Evolutionary conservation across 1,140 invertebrate species (phyloP).

Genomic region (Armadillidium nasatum): DNA sequence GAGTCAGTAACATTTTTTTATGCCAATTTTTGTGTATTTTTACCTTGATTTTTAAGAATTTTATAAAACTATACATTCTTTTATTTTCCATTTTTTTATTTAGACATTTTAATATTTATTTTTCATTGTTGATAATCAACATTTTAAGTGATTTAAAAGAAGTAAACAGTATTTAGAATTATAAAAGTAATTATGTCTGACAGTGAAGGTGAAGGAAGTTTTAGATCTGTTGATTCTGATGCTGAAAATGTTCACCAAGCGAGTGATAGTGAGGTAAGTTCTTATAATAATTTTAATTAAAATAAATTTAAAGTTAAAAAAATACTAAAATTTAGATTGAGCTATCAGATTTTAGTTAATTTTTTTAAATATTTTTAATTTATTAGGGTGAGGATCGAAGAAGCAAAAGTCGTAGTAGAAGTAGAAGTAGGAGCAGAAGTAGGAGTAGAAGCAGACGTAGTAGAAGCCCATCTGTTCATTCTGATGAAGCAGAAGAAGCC

Average conservation of each 20-base stretch:
- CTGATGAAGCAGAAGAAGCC: slow-evolving; percentile 44
- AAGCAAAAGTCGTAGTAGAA: slow-evolving; percentile 28
- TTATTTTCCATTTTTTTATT: too few relatives aligned
- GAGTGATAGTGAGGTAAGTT: slow-evolving; percentile 27
- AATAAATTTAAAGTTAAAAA: slow-evolving; percentile 12
- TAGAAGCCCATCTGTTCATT: slow-evolving; percentile 28
- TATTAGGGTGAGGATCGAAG: slow-evolving; percentile 28
- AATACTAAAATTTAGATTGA: background rate
- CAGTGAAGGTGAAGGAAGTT: slow-evolving; percentile 21
- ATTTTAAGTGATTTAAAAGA: too few relatives aligned
- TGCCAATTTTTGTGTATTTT: too few relatives aligned
- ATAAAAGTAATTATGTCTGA: slow-evolving; percentile 20
- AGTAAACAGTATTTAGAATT: too few relatives aligned
- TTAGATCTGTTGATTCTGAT: background rate
- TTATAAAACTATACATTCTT: too few relatives aligned
- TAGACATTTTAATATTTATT: too few relatives aligned
- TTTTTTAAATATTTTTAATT: background rate
- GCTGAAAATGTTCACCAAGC: slow-evolving; percentile 22
- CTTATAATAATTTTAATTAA: slow-evolving; percentile 10
- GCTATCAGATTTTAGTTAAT: slow-evolving; percentile 18
- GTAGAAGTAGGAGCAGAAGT: slow-evolving; percentile 31
- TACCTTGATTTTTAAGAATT: too few relatives aligned
- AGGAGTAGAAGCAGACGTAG: slow-evolving; percentile 21
- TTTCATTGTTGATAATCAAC: too few relatives aligned
- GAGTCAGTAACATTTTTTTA: too few relatives aligned